Evolutionary conservation across 2,888 invertebrate genomes (phyloP), one percentile per base, ranked within the genome.

Genomic region (Lydus trimaculatus): DNA sequence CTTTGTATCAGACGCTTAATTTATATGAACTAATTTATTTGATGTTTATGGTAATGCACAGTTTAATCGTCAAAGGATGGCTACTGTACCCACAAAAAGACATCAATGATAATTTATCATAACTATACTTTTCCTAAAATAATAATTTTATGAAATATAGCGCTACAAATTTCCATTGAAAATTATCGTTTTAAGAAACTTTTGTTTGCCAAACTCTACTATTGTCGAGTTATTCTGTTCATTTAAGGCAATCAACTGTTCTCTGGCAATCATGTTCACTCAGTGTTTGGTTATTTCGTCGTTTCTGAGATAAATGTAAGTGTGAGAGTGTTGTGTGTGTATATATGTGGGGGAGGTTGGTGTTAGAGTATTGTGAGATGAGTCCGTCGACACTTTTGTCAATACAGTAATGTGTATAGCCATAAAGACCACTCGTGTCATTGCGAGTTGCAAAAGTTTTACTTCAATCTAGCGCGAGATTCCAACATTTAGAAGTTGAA

Each of bases 371-470:
- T 36, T 36, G 68, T 69, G 81, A 82, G 83, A 84, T 82, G 83
- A 84, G 85, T 84, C 82, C 80, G 81, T 81, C 85, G 86, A 86
- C 85, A 86, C 86, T 87, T 87, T 87, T 87, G 86, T 87, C 87
- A 87, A 87, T 87, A 87, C 85, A 84, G 82, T 76, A 23, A 9
- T 56, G 56, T 56, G 80, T 75, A 78, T 78, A 80, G 84, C 86
- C 85, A 87, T 88, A 88, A 88, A 88, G 87, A 87, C 86, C 88
- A 88, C 87, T 87, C 86, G 87, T 87, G 88, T 87, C 87, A 87
- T 86, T 85, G 84, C 85, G 86, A 87, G 87, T 87, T 71, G 61
- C 72, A 63, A 71, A 74, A 75, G 72, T 75, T 75, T 75, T 70
- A 52, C 64, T 66, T 72, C 71, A 56, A 56, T 56, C 28, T 56